Evolutionary conservation across 2,888 invertebrate species (phyloP).

Genomic region (Homarus gammarus): DNA sequence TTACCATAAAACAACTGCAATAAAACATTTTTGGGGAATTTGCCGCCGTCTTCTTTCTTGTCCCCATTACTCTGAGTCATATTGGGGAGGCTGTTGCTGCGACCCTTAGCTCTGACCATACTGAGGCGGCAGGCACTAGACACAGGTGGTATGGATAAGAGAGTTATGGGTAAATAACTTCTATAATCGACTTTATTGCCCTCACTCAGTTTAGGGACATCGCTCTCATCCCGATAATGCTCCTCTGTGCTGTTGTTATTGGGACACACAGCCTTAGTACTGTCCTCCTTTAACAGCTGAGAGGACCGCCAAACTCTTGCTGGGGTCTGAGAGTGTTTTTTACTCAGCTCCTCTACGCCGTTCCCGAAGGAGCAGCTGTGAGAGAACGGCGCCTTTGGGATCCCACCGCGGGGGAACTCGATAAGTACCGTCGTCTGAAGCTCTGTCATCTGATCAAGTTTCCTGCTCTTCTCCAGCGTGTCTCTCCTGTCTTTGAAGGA

Average conservation of each 20-base stretch:
- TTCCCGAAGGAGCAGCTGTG: not conserved
- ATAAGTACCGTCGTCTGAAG: constrained; percentile 30
- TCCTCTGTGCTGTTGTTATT: not conserved
- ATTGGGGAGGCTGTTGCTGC: constrained; percentile 56
- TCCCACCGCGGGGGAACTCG: constrained; percentile 20
- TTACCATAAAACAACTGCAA: constrained; percentile 41
- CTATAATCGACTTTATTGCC: not conserved
- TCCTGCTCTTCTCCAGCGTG: not conserved
- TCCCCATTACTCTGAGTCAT: not conserved
- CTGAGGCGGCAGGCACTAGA: not conserved
- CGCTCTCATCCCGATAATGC: not conserved
- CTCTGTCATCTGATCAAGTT: not conserved
- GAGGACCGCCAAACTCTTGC: not conserved
- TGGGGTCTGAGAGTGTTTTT: not conserved
- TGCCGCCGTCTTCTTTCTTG: constrained; percentile 8
- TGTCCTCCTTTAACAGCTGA: not conserved
- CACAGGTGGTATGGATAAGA: not conserved
- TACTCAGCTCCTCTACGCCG: not conserved
- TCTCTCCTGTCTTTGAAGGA: not conserved
- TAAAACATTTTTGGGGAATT: constrained; percentile 29
- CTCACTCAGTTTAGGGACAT: not conserved
- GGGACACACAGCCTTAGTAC: too few species aligned
- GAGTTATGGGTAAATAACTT: not conserved
- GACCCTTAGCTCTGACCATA: not conserved
- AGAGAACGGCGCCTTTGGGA: not conserved